These are phyloP conservation scores for Heloderma charlesbogerti DNA, from an alignment of 2,113 vertebrate species.

Conservation along the genomic window DNA sequence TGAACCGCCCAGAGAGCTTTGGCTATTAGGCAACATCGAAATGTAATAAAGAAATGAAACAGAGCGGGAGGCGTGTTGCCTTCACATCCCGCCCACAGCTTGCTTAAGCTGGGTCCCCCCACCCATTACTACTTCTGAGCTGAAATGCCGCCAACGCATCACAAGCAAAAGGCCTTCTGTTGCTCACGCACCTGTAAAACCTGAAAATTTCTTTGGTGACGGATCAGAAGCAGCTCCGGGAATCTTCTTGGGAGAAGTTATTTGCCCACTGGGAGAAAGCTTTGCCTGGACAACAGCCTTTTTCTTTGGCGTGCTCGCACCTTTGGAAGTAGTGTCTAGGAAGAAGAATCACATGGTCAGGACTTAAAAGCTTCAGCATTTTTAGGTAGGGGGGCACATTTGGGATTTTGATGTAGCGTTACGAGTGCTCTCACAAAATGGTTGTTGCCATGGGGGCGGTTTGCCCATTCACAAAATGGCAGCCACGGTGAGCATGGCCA, in stretches of 20 bases:
- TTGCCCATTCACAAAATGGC: no score
- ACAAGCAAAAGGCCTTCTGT: constrained; percentile 6
- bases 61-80: no score
- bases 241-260: constrained; percentile 77
- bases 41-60: no score
- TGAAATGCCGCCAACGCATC: not conserved
- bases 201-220: constrained; percentile 95
- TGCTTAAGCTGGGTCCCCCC: not conserved
- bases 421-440: no score
- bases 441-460: no score
- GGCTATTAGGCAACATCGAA: no score
- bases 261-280: constrained; percentile 80
- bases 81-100: not conserved
- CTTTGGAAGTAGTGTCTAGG: constrained; percentile 88
- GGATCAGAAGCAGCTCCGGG: constrained; percentile 72
- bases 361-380: no score
- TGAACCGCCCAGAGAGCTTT: no score
- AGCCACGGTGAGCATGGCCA: no score
- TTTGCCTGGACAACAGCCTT: constrained; percentile 88
- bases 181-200: constrained; percentile 87
- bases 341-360: constrained; percentile 4
- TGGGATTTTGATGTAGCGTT: no score
- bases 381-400: no score
- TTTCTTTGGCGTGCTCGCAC: constrained; percentile 87
- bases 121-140: not conserved